Base-by-base conservation (phyloP, 37 sponge, comb jelly and placozoan genomes). In the Petrosia ficiformis region DNA sequence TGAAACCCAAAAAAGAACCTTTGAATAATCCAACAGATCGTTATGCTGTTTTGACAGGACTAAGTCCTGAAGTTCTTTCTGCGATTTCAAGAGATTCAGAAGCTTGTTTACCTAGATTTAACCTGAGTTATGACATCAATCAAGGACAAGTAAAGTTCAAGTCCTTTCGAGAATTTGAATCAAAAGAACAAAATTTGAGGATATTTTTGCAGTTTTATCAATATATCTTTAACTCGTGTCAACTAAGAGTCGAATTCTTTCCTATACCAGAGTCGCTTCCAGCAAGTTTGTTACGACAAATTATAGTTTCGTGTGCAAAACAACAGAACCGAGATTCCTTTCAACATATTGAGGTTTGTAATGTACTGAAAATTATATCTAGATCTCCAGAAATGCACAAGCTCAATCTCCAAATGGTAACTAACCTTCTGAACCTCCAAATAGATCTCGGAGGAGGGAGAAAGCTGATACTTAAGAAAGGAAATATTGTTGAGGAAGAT, bases 391-490 rank as follows among this genome's bases (percentile, higher is more conserved):
- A 8, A n/a, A 11, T 61, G 14, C 63, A 26, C 22, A 11, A 5
- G 14, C 26, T 5, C 14, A 61, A n/a, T 22, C 6, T n/a, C 5
- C 14, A 61, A 29, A 24, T 26, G 6, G 5, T 61, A 61, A 61
- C 5, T n/a, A 29, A 61, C 5, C 5, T 5, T 8, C 26, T 61
- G 5, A 61, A 22, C n/a, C 26, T 61, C 25, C 11, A 6, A 11
- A 61, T n/a, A 26, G 30, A 8, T 1, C 22, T 67, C 19, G 54
- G 67, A 29, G 36, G 57, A 57, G 76, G 71, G 2, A 64, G 75
- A n/a, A 81, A 37, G 42, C 61, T 91, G 6, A 82, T 80, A 26
- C 59, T 91, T 4, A 85, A 82, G 75, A 68, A 78, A 39, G 86
- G 69, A n/a, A 43, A 78, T 73, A 72, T 91, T 0, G 59, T 78